phyloP scores from a whole-genome alignment of 2,113 vertebrate genomes.

The Anolis carolinensis region DNA sequence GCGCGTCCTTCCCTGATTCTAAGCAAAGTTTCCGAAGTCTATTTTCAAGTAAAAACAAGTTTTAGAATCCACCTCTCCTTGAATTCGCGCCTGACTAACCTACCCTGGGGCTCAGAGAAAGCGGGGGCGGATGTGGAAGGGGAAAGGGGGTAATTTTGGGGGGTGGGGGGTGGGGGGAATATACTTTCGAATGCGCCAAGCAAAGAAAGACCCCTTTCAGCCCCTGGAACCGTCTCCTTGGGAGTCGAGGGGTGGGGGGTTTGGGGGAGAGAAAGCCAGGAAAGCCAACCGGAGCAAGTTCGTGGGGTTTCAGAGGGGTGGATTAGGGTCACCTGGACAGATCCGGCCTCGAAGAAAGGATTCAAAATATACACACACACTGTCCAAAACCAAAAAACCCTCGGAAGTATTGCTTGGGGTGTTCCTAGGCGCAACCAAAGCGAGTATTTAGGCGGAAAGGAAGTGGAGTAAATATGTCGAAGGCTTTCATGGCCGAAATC shows the following conservation, averaged over 20 bases:
- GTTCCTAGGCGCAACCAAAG: neutral
- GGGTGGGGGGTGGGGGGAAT: no score
- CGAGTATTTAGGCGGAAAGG: neutral
- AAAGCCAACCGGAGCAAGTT: conserved; percentile 79
- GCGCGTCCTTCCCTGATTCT: conserved; percentile 66
- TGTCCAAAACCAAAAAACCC: no score
- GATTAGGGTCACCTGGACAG: no score
- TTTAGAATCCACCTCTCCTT: conserved; percentile 67
- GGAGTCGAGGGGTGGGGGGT: conserved; percentile 82
- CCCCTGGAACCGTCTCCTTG: conserved; percentile 82
- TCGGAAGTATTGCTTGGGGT: neutral
- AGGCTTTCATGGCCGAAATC: no score
- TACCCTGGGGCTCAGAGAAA: conserved; percentile 63
- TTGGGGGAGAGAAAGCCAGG: conserved; percentile 78
- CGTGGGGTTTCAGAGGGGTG: neutral
- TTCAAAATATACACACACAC: neutral
- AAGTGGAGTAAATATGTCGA: neutral
- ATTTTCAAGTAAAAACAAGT: conserved; percentile 81
- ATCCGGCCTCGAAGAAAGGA: neutral
- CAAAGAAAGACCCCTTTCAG: conserved; percentile 90
- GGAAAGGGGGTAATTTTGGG: no score
- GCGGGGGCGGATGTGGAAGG: no score
- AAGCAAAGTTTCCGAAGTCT: conserved; percentile 65
- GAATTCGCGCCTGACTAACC: conserved; percentile 69
- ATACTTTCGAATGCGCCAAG: conserved; percentile 73